Conservation (phyloP, 2,113 vertebrate species). For the Spheniscus mendiculus region DNA sequence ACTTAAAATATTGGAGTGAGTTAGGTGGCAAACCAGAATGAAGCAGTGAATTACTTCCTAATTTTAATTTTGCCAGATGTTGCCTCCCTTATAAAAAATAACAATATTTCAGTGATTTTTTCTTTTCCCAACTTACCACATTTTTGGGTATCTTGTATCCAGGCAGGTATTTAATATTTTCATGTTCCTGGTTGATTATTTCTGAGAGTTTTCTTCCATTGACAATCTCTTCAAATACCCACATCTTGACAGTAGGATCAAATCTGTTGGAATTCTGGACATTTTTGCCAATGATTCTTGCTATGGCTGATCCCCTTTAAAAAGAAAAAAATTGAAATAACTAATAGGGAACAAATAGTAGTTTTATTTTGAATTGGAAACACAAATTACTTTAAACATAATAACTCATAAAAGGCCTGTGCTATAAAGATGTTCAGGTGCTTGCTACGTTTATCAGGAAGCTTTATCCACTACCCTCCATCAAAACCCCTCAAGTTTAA, state of each 20-base stretch:
- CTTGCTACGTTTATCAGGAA: neutral
- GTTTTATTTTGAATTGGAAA: neutral
- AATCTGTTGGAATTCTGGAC: slow-evolving; percentile 78
- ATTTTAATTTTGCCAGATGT: neutral
- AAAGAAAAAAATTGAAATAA: neutral
- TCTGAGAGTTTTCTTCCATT: slow-evolving; percentile 79
- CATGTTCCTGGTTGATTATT: slow-evolving; percentile 84
- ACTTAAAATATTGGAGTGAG: neutral
- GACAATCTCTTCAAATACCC: slow-evolving; percentile 85
- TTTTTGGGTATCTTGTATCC: slow-evolving; percentile 83
- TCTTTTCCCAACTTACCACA: slow-evolving; percentile 70
- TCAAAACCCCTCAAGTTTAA: neutral
- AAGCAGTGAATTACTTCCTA: neutral
- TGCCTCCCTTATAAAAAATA: neutral
- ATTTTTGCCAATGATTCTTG: slow-evolving; percentile 84
- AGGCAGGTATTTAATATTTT: slow-evolving; percentile 85
- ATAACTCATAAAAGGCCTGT: neutral
- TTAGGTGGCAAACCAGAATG: neutral
- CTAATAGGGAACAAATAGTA: neutral
- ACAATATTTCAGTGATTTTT: neutral
- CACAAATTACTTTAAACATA: neutral
- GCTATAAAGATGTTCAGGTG: neutral
- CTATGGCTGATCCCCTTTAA: slow-evolving; percentile 81
- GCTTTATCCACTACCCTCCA: neutral
- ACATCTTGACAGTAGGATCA: slow-evolving; percentile 82